Percentiles rank a stretch among this genome's conserved stretches.
Conservation (phyloP, 2,797 vertebrate species). For the Sebastes wilsoni region DNA sequence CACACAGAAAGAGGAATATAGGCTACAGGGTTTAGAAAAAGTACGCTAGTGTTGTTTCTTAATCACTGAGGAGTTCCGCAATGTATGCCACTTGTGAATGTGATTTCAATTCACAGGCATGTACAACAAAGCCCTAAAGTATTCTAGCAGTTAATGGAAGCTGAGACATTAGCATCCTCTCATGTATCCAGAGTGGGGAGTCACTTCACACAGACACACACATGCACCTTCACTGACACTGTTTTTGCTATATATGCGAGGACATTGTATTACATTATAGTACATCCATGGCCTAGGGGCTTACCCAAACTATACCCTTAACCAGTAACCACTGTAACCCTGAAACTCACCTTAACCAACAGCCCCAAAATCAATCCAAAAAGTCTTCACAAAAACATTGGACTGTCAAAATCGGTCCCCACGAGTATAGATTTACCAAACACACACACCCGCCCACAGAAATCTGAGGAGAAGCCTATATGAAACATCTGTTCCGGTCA, state of each 20-base stretch:
- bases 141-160: neutral
- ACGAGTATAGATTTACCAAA: constrained; percentile 34
- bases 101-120: neutral
- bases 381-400: neutral
- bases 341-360: neutral
- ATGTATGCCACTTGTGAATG: neutral
- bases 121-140: neutral
- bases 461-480: constrained; percentile 79
- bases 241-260: neutral
- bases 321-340: neutral
- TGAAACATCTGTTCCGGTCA: constrained; percentile 90
- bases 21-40: neutral
- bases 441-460: neutral
- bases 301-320: neutral
- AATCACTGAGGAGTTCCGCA: neutral
- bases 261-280: neutral
- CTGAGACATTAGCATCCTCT: constrained; percentile 72
- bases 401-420: neutral
- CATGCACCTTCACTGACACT: neutral
- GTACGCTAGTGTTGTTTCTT: neutral
- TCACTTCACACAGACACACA: neutral
- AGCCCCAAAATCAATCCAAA: neutral
- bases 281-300: neutral
- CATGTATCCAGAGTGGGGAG: neutral
- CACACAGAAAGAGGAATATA: neutral